Evolutionary conservation across 2,797 vertebrate genomes (phyloP), one percentile per base, ranked within the genome.

Genomic region (Scolopax rusticola): DNA sequence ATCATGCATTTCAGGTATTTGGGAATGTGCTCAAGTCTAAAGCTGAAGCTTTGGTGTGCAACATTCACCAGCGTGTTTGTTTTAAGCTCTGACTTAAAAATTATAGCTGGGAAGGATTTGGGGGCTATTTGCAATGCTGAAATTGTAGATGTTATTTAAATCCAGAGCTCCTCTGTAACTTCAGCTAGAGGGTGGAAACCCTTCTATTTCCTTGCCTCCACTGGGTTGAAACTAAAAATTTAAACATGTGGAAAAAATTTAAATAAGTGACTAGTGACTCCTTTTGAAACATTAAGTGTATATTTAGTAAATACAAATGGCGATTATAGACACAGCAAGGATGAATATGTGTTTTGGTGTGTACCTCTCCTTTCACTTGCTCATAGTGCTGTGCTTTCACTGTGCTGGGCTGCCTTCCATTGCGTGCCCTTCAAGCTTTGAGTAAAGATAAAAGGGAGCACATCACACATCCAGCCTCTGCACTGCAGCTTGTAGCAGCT

Each of bases 81-180:
- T 89, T 89, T 38, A 81, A 91, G 28, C 63, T 84, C 48, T 32
- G 33, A 73, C 30, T 38, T 93, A 56, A 9, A 86, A 67, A 70
- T 76, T 82, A 40, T 15, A 74, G 43, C 40, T 84, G 47, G 74
- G 77, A 77, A 91, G 48, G 33, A 64, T 84, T 82, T 92, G 32
- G 17, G 90, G 84, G 36, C 70, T 89, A 32, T 84, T 84, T 77
- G 71, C 67, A 83, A 53, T 87, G 43, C 56, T 90, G 64, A 94
- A 90, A 94, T 93, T 93, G 88, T 75, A 86, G 78, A 82, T 96
- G 81, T 80, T 96, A 74, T 96, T 96, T 95, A 95, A 96, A 94
- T 87, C 81, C 60, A 50, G 86, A 83, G 74, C 53, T 90, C 74
- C 64, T 80, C 84, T 96, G 81, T 96, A 95, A 94, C 92, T 93